These are phyloP conservation scores for Eucera pruinosa DNA, from an alignment of 2,888 invertebrate genomes.

Conservation along the genomic window DNA sequence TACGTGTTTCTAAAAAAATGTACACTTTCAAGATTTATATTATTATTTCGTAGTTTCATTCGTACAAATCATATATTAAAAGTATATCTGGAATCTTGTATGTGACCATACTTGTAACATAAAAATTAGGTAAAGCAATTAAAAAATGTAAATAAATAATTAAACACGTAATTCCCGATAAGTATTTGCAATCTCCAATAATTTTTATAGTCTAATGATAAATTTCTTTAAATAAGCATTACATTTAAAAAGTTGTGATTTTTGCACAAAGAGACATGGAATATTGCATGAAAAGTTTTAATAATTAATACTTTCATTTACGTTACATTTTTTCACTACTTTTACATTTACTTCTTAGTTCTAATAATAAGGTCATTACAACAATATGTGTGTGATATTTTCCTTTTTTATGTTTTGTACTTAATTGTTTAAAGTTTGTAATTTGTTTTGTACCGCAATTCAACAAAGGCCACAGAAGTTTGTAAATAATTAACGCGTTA, in stretches of 20 bases:
- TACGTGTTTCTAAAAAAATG: background rate
- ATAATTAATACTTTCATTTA: background rate
- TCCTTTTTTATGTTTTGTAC: background rate
- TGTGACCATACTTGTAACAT: no score
- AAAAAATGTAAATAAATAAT: no score
- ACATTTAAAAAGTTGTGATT: no score
- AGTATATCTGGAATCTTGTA: no score
- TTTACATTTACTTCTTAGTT: background rate
- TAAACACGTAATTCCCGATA: no score
- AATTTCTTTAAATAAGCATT: no score
- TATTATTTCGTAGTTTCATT: background rate
- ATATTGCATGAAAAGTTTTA: no score
- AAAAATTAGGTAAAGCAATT: no score
- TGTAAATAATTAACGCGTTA: background rate
- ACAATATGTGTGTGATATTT: background rate
- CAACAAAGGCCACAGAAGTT: background rate
- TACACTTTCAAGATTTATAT: background rate
- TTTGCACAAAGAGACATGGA: no score
- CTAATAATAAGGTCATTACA: background rate
- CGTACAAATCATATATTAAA: no score
- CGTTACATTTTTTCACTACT: background rate
- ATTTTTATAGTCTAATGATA: no score
- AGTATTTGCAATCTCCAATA: no score
- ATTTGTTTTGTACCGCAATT: background rate
- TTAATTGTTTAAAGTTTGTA: background rate